These are phyloP conservation scores for Lynx canadensis DNA, from an alignment of 2,113 vertebrate species.

Conservation along the genomic window DNA sequence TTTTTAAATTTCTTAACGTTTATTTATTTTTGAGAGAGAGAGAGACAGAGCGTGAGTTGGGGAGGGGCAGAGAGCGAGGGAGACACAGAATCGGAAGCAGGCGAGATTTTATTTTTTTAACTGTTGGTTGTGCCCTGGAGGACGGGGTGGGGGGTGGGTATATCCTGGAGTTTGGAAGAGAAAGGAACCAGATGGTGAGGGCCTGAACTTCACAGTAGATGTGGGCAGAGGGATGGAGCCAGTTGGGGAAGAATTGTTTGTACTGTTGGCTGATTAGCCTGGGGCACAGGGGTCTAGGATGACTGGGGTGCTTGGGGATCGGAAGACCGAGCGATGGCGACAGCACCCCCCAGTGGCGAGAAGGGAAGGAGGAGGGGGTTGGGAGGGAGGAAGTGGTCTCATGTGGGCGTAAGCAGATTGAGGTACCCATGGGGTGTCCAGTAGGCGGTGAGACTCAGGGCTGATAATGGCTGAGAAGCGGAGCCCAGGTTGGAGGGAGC, in stretches of 20 bases:
- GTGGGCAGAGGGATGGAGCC: not conserved
- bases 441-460: not conserved
- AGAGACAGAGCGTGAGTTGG: too few species aligned
- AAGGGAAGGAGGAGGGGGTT: not conserved
- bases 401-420: accelerated
- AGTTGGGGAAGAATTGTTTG: not conserved
- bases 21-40: too few species aligned
- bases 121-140: not conserved
- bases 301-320: too few species aligned
- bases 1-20: too few species aligned
- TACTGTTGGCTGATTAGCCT: not conserved
- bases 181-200: not conserved
- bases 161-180: not conserved
- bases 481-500: not conserved
- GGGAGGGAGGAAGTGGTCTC: not conserved
- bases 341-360: not conserved
- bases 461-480: too few species aligned
- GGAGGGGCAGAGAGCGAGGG: too few species aligned
- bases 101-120: not conserved
- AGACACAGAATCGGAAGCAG: too few species aligned
- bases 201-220: not conserved
- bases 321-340: not conserved
- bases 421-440: not conserved
- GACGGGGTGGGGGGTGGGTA: not conserved
- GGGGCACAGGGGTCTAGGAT: not conserved